A percentile compares a stretch with the other conserved stretches of the same genome.
These are phyloP conservation scores for Bombus affinis DNA, from an alignment of 1,140 invertebrate species.

Conservation along the genomic window DNA sequence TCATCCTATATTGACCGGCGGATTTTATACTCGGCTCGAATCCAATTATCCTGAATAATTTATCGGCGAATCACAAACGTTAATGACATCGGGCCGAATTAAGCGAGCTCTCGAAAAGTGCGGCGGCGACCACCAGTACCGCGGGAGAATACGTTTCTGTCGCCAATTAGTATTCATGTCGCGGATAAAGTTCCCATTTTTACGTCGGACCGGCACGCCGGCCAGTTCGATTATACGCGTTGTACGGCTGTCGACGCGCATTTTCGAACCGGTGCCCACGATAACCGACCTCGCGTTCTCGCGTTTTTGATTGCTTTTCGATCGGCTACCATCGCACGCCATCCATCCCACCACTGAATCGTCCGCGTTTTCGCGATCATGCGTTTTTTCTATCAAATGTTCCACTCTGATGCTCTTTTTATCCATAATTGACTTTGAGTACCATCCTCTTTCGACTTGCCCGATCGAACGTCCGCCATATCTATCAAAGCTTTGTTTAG, in stretches of 20 bases:
- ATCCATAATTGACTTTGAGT: background rate
- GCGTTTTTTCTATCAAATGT: background rate
- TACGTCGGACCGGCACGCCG: background rate
- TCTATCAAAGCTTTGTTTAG: background rate
- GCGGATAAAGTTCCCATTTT: slow-evolving; percentile 61
- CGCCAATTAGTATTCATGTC: slow-evolving; percentile 56
- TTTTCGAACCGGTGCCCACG: background rate
- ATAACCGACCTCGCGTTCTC: background rate
- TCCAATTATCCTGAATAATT: slow-evolving; percentile 74
- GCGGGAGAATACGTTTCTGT: slow-evolving; percentile 7
- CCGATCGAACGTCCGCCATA: background rate
- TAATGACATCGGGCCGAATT: slow-evolving; percentile 70
- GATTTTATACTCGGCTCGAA: slow-evolving; percentile 68
- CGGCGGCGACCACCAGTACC: background rate
- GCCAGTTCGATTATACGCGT: slow-evolving; percentile 26
- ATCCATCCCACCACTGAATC: background rate
- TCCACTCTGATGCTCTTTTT: background rate
- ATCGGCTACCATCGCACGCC: background rate
- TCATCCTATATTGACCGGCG: slow-evolving; percentile 57
- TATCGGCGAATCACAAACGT: slow-evolving; percentile 71
- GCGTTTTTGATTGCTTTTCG: slow-evolving; percentile 28
- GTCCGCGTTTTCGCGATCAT: background rate
- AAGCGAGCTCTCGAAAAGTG: slow-evolving; percentile 60
- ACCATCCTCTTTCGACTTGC: background rate
- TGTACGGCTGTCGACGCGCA: background rate